These are phyloP conservation scores for Apocrypta bakeri DNA, from an alignment of 1,140 invertebrate species.

Conservation along the genomic window DNA sequence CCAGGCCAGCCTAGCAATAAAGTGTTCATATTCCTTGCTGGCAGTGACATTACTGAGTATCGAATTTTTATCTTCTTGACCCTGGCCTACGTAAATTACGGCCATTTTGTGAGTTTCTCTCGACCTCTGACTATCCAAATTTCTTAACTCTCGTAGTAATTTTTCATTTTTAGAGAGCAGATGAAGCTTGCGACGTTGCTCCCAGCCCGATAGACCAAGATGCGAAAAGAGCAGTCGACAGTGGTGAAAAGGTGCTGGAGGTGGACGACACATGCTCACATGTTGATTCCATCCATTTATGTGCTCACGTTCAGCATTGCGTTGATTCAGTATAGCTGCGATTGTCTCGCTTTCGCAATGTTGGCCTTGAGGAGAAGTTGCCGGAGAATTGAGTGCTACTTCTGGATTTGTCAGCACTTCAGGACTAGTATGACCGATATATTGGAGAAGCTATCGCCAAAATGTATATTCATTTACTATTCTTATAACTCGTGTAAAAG, in stretches of 20 bases:
- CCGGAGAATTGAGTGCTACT: conserved; percentile 82
- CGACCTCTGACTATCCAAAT: conserved; percentile 92
- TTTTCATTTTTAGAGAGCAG: conserved; percentile 93
- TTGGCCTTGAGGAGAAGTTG: conserved; percentile 79
- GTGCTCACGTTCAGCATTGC: conserved; percentile 85
- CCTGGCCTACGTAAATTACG: conserved; percentile 97
- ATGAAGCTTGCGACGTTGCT: conserved; percentile 89
- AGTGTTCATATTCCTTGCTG: conserved; percentile 95
- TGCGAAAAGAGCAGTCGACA: conserved; percentile 93
- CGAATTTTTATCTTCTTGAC: conserved; percentile 97
- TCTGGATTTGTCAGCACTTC: conserved; percentile 88
- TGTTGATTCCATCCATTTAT: conserved; percentile 74
- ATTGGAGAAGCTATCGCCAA: conserved; percentile 83
- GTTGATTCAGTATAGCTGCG: conserved; percentile 86
- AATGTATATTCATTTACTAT: too few relatives aligned
- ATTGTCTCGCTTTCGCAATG: conserved; percentile 89
- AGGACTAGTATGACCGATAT: conserved; percentile 93
- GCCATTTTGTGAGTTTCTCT: conserved; percentile 99
- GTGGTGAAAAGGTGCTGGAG: conserved; percentile 84
- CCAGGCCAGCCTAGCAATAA: conserved; percentile 96
- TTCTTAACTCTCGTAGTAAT: conserved; percentile 91
- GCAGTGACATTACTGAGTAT: conserved; percentile 85
- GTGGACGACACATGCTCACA: conserved; percentile 67
- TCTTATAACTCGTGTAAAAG: conserved; percentile 47
- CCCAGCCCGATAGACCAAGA: conserved; percentile 91